Conservation (phyloP, 2,888 invertebrate species). For the Drosophila tanythrix region DNA sequence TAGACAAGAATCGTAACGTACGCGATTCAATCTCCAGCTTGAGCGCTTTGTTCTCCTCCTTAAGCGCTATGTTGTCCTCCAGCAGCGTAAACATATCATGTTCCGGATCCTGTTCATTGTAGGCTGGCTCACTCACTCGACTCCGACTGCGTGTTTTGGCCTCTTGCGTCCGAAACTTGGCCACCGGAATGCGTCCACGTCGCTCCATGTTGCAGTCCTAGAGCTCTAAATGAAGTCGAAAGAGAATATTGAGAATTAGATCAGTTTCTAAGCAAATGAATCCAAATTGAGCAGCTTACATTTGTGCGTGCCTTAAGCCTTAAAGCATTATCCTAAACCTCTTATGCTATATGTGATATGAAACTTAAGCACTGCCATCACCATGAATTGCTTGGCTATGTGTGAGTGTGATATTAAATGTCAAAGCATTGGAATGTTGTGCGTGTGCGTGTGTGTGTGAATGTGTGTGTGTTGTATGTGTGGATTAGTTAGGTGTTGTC, state of each 20-base stretch:
- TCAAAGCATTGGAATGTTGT: slow-evolving; percentile 7
- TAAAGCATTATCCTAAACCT: slow-evolving; percentile 47
- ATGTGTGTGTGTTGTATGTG: not conserved
- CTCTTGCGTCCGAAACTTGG: slow-evolving; percentile 84
- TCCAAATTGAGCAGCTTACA: slow-evolving; percentile 61
- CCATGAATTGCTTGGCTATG: slow-evolving; percentile 46
- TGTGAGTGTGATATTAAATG: slow-evolving; percentile 15
- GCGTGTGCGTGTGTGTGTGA: not conserved
- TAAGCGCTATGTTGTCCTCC: slow-evolving; percentile 84
- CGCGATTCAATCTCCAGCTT: slow-evolving; percentile 83
- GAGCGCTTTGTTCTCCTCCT: slow-evolving; percentile 84
- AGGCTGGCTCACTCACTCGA: slow-evolving; percentile 83
- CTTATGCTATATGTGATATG: slow-evolving; percentile 43
- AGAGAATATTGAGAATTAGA: slow-evolving; percentile 9
- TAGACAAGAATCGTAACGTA: slow-evolving; percentile 56
- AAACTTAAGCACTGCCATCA: slow-evolving; percentile 62
- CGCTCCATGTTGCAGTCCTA: slow-evolving; percentile 76
- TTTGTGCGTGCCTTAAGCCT: slow-evolving; percentile 47
- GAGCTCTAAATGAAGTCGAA: slow-evolving; percentile 3
- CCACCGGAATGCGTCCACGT: slow-evolving; percentile 84
- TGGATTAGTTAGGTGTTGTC: slow-evolving; percentile 14
- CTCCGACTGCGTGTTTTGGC: slow-evolving; percentile 84
- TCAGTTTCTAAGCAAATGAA: not conserved
- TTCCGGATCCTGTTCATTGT: slow-evolving; percentile 84
- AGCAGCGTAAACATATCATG: slow-evolving; percentile 84